Evolutionary conservation across 2,113 vertebrate genomes (phyloP).

Genomic region (Globicephala melas): DNA sequence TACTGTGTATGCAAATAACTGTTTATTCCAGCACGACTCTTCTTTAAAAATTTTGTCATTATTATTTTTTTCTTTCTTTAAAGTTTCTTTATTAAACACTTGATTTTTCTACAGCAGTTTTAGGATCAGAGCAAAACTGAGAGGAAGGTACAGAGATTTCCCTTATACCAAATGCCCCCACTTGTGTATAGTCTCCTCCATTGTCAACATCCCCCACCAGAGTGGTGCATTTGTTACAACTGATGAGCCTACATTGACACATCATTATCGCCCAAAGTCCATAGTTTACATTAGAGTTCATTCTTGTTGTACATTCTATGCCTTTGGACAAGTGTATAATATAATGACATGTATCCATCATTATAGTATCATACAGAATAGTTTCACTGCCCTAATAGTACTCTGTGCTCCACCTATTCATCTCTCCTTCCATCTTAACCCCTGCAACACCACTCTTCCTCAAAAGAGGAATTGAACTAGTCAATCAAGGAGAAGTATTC

Average conservation of each 20-base stretch:
- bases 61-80: background rate
- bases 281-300: background rate
- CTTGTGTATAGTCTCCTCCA: background rate
- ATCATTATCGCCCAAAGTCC: background rate
- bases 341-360: background rate
- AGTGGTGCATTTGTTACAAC: background rate
- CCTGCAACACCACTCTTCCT: background rate
- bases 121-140: background rate
- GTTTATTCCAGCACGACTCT: background rate
- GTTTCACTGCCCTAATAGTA: background rate
- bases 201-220: background rate
- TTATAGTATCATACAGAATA: background rate
- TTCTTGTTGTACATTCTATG: background rate
- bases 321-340: background rate
- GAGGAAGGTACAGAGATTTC: background rate
- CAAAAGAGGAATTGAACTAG: constrained; percentile 17
- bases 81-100: background rate
- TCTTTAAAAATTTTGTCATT: background rate
- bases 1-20: background rate
- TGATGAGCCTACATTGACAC: background rate
- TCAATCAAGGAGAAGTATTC: background rate
- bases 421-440: background rate
- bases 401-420: background rate
- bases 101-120: background rate
- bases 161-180: background rate